A percentile compares a stretch with the other conserved stretches of the same genome.
Conservation (phyloP, 2,797 vertebrate genomes). For the Poecilia picta region DNA sequence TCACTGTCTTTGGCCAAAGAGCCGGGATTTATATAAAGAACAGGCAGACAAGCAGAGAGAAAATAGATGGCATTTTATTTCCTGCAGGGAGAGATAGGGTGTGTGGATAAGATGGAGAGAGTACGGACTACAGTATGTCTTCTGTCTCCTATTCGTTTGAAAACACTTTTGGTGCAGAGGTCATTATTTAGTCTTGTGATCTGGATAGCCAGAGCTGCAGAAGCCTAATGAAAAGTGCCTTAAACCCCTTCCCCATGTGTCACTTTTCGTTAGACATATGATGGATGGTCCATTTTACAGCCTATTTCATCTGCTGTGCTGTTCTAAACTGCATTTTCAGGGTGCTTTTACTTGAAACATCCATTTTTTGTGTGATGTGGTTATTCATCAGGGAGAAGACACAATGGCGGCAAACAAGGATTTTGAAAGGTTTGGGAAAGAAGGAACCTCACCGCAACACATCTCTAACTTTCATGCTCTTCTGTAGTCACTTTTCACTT, state of each 20-base stretch:
- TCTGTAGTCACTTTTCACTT: slow-evolving; percentile 27
- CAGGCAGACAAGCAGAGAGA: slow-evolving; percentile 58
- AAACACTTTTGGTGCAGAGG: slow-evolving; percentile 71
- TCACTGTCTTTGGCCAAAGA: slow-evolving; percentile 70
- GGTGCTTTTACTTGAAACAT: slow-evolving; percentile 83
- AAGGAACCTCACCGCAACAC: slow-evolving; percentile 37
- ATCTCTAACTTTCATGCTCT: slow-evolving; percentile 29
- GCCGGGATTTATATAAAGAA: slow-evolving; percentile 72
- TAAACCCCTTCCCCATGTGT: slow-evolving; percentile 70
- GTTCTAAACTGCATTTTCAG: slow-evolving; percentile 84
- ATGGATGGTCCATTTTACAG: slow-evolving; percentile 84
- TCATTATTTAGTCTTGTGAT: slow-evolving; percentile 79
- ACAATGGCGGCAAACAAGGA: slow-evolving; percentile 61
- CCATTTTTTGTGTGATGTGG: slow-evolving; percentile 82
- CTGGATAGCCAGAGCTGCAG: slow-evolving; percentile 69
- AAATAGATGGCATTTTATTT: slow-evolving; percentile 76
- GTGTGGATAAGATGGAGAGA: slow-evolving; percentile 47
- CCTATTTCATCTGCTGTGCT: slow-evolving; percentile 80
- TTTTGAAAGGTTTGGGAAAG: slow-evolving; percentile 58
- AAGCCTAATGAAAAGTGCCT: slow-evolving; percentile 78
- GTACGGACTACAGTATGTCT: slow-evolving; percentile 59
- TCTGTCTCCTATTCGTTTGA: slow-evolving; percentile 57
- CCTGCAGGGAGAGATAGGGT: slow-evolving; percentile 52
- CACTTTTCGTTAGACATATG: slow-evolving; percentile 79
- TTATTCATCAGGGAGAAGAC: slow-evolving; percentile 82